Evolutionary conservation across 2,888 invertebrate genomes (phyloP), one percentile per base, ranked within the genome.

Genomic region (Rhyacophila evoluta): DNA sequence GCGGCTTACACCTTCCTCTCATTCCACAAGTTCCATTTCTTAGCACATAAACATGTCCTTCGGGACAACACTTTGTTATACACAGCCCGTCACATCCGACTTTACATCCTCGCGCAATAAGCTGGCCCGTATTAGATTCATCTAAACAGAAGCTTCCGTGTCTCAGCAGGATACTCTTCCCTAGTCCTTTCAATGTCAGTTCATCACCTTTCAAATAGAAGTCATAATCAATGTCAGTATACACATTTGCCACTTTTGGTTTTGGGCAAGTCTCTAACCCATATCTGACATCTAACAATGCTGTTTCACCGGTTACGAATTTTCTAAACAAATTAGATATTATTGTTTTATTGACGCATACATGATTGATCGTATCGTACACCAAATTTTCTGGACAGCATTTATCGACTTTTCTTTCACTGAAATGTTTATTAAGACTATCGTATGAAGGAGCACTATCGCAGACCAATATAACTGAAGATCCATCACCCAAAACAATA

Each of bases 21-120:
- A 83, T 82, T 4, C 72, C 68, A 81, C 86, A 86, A 11, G 77
- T 78, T 1, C 82, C 73, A 10, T 85, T 79, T 1, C 81, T 39
- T 15, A 84, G 85, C 4, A 85, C 85, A 79, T 85, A 91, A 83
- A 91, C 89, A 55, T 90, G 83, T 11, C 91, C 91, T 28, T 90
- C 86, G 1, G 89, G 89, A 83, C 91, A 92, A 83, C 91, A 92
- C 84, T 91, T 91, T 76, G 87, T 88, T 2, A 91, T 81, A 82
- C 91, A 90, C 81, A 84, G 87, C 1, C 88, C 88, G 28, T 81
- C 82, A 0, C 84, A 81, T 82, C 87, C 88, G 78, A 87, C 82
- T 2, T 87, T 85, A 82, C 89, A 90, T 10, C 86, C 86, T 37
- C 88, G 86, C 33, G 87, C 88, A 2, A 89, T 83, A 39, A 88